These are phyloP conservation scores for Caenorhabditis inopinata DNA, from an alignment of 1,140 invertebrate species.

Conservation along the genomic window DNA sequence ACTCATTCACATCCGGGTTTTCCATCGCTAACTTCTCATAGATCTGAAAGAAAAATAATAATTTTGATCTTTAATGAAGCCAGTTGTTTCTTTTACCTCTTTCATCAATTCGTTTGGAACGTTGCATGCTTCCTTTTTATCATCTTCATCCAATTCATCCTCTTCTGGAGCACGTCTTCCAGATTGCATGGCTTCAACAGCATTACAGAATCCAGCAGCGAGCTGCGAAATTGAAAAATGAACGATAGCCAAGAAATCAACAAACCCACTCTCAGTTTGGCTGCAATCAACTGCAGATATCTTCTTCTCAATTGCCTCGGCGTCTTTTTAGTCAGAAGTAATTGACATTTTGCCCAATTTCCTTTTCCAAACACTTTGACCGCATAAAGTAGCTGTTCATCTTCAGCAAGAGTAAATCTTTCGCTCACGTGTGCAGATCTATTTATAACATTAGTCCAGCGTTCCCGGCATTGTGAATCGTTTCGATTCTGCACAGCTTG, in stretches of 20 bases:
- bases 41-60: background rate
- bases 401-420: conserved; percentile 42
- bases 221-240: background rate
- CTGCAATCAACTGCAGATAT: conserved; percentile 25
- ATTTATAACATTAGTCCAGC: conserved; percentile 50
- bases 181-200: background rate
- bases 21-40: background rate
- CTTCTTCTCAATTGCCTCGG: conserved; percentile 8
- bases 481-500: conserved; percentile 59
- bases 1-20: background rate
- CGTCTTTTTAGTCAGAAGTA: background rate
- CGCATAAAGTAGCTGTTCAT: conserved; percentile 44
- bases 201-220: background rate
- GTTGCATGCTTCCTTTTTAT: background rate
- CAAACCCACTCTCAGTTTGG: conserved; percentile 31
- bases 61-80: too few relatives aligned
- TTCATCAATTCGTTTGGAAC: conserved; percentile 4
- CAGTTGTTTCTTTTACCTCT: too few relatives aligned
- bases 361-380: conserved; percentile 42
- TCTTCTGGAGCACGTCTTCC: conserved; percentile 1
- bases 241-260: background rate
- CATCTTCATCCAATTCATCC: background rate
- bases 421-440: background rate
- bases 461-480: conserved; percentile 64
- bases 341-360: conserved; percentile 8